Evolutionary conservation across 2,888 invertebrate species (phyloP).

Genomic region (Andrena bucephala): DNA sequence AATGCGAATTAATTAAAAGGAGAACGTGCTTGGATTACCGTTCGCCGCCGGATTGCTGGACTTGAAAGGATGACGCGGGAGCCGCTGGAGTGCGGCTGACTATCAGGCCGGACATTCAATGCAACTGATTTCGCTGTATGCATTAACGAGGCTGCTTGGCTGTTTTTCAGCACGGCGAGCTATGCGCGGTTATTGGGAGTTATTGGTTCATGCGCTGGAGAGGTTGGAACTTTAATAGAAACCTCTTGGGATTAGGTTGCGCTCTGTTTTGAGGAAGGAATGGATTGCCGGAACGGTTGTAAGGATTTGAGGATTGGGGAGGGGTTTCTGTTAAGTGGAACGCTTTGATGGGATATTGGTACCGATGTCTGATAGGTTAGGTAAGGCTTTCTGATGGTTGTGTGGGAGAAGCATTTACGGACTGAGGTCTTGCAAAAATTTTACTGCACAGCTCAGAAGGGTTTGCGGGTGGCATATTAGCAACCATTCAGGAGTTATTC

Average conservation of each 20-base stretch:
- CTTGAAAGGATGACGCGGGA: neutral
- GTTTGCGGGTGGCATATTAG: neutral
- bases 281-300: too few relatives aligned
- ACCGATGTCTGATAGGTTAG: too few relatives aligned
- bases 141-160: neutral
- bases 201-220: neutral
- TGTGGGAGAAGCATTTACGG: too few relatives aligned
- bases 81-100: neutral
- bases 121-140: neutral
- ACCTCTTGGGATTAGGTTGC: too few relatives aligned
- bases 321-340: too few relatives aligned
- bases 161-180: neutral
- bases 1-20: conserved; percentile 56
- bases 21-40: conserved; percentile 34
- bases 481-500: neutral
- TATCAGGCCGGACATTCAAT: neutral
- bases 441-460: neutral
- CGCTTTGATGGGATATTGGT: too few relatives aligned
- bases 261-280: too few relatives aligned
- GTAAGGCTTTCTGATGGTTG: too few relatives aligned
- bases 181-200: neutral
- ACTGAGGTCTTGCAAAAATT: neutral
- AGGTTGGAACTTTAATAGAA: too few relatives aligned
- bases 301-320: too few relatives aligned
- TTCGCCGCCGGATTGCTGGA: neutral